Evolutionary conservation across 2,888 invertebrate genomes (phyloP).

Genomic region (Calameuta idolon): DNA sequence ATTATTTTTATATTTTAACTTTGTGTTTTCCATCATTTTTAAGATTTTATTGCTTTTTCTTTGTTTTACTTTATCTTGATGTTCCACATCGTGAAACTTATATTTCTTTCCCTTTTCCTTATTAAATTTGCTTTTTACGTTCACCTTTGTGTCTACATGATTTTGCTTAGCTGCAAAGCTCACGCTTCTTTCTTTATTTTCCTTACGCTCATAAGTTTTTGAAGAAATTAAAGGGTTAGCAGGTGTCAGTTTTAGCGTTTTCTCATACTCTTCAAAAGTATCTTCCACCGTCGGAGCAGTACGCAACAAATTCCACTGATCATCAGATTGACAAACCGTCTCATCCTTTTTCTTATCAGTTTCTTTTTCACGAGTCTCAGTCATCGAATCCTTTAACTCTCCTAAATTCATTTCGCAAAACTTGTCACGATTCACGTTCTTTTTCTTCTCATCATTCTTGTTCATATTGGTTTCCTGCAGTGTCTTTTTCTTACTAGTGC

Average conservation of each 20-base stretch:
- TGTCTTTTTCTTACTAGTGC: slow-evolving; percentile 18
- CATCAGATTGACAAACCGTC: slow-evolving; percentile 26
- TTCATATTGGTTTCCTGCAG: slow-evolving; percentile 7
- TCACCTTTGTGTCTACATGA: background rate
- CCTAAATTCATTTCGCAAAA: slow-evolving; percentile 5
- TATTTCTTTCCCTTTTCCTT: background rate
- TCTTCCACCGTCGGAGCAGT: slow-evolving; percentile 33
- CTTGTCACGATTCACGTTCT: background rate
- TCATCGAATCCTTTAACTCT: slow-evolving; percentile 21
- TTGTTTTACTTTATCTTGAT: background rate
- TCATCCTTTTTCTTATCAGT: slow-evolving; percentile 9
- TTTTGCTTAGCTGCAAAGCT: background rate
- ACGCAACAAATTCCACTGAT: slow-evolving; percentile 37
- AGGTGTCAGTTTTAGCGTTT: slow-evolving; percentile 31
- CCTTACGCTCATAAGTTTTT: background rate
- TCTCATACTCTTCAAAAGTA: slow-evolving; percentile 35
- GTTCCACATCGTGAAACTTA: background rate
- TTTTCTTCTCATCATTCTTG: background rate
- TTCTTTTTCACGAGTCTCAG: slow-evolving; percentile 3
- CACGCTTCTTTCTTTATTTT: background rate
- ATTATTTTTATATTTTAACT: background rate
- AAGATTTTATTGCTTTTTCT: background rate
- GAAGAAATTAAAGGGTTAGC: background rate
- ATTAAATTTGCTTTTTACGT: background rate
- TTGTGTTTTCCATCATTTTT: background rate